A percentile compares a stretch with the other conserved stretches of the same genome.
Evolutionary conservation across 2,888 invertebrate genomes (phyloP).

Genomic region (Alloscopus bannaensis): DNA sequence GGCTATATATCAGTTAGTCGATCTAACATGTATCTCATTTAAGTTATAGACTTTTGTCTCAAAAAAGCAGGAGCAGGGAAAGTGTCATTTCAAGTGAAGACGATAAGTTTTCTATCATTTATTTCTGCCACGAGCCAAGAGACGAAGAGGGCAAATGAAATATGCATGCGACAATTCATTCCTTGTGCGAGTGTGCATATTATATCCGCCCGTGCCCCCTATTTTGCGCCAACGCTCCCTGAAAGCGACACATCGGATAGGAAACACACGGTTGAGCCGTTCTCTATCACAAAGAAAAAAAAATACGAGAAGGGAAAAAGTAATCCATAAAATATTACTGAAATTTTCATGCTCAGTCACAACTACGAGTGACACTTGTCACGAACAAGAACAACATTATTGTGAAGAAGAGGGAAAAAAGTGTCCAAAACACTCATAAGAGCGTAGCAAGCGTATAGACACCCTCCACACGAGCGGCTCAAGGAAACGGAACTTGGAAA

Average conservation of each 20-base stretch:
- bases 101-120: constrained; percentile 59
- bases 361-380: constrained; percentile 64
- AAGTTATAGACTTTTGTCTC: constrained; percentile 3
- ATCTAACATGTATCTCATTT: too few relatives aligned
- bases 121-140: constrained; percentile 41
- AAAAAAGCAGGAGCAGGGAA: constrained; percentile 1
- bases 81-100: constrained; percentile 33
- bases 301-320: constrained; percentile 18
- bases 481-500: not conserved
- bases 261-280: constrained; percentile 12
- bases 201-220: too few relatives aligned
- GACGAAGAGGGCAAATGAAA: constrained; percentile 54
- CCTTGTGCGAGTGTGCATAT: too few relatives aligned
- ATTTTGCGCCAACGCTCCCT: too few relatives aligned
- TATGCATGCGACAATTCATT: constrained; percentile 66
- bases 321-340: constrained; percentile 64
- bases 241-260: too few relatives aligned
- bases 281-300: not conserved
- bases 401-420: constrained; percentile 52
- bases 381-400: constrained; percentile 53
- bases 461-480: not conserved
- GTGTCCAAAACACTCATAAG: constrained; percentile 64
- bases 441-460: not conserved
- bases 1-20: too few relatives aligned
- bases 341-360: constrained; percentile 64